Base-by-base conservation (phyloP, 1,140 invertebrate species). In the Campoletis sonorensis region DNA sequence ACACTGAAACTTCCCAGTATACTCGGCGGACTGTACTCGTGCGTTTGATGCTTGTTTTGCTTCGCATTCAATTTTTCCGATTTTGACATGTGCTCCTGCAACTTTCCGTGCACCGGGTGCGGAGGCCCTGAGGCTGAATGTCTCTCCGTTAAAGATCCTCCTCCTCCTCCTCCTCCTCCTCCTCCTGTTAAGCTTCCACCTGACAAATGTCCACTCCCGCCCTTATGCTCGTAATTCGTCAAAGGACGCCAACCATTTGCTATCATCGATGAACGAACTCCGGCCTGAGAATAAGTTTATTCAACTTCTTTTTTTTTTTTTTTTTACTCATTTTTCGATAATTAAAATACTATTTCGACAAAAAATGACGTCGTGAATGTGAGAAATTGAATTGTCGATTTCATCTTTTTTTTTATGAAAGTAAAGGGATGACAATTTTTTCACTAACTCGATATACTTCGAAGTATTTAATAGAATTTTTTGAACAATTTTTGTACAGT, bases 1-100 rank as follows among this genome's bases (percentile, higher is more conserved):
- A 90, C 86, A 23, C 88, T 90, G 64, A 93, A 92, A 27, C 91
- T 92, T 4, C 92, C 92, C 7, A 93, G 83, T 73, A 93, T 92
- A 73, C 88, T 91, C 0, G 92, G 90, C 0, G 92, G 92, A 80
- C 18, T 89, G 81, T 88, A 91, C 7, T 92, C 90, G 23, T 79
- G 68, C 0, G 21, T 54, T 8, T 86, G n/a, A n/a, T n/a, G 87
- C 58, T 89, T 89, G 4, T 83, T 78, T 68, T 88, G 81, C 16
- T 87, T 86, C 0, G 89, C 73, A 33, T 89, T 89, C 10, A 87
- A 40, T 16, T 89, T 88, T 21, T 91, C 89, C 7, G 91, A 88
- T 0, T 82, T 45, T 0, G 84, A 85, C 88, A 91, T 87, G 67
- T 92, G 91, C 16, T 91, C 89, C 79, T 91, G 90, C 0, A 91